phyloP scores from a whole-genome alignment of 2,888 invertebrate genomes.

The Andrena camellia region DNA sequence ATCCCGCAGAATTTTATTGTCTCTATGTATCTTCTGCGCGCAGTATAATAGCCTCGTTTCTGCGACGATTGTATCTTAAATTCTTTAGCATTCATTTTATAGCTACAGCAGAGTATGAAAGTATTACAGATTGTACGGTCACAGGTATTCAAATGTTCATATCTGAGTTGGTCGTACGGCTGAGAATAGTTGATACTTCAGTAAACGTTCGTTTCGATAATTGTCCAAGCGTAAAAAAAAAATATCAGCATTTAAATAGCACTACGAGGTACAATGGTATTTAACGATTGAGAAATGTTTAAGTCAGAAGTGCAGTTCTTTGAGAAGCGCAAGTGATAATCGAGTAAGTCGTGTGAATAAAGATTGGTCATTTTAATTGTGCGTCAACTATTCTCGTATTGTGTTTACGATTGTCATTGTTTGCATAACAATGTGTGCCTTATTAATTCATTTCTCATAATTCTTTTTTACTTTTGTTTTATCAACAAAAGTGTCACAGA shows the following conservation, averaged over 20 bases:
- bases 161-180: slow-evolving; percentile 50
- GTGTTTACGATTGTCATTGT: slow-evolving; percentile 58
- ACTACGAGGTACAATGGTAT: neutral
- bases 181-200: slow-evolving; percentile 59
- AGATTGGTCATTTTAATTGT: slow-evolving; percentile 3
- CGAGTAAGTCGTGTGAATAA: neutral
- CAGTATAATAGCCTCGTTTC: slow-evolving; percentile 41
- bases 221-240: too few species aligned
- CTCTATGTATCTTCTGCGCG: slow-evolving; percentile 11
- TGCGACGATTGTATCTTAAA: slow-evolving; percentile 54
- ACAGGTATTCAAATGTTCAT: slow-evolving; percentile 79
- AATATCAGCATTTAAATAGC: too few species aligned
- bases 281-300: neutral
- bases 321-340: neutral
- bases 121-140: slow-evolving; percentile 76
- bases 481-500: slow-evolving; percentile 20
- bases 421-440: slow-evolving; percentile 63
- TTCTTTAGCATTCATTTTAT: slow-evolving; percentile 69
- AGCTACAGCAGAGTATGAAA: slow-evolving; percentile 75
- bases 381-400: slow-evolving; percentile 66
- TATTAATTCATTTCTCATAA: slow-evolving; percentile 20
- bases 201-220: neutral
- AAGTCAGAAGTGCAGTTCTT: neutral
- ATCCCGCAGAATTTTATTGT: slow-evolving; percentile 26
- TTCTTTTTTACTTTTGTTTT: slow-evolving; percentile 36